Conservation (phyloP, 2,888 invertebrate species). For the Spicauda simplicius region DNA sequence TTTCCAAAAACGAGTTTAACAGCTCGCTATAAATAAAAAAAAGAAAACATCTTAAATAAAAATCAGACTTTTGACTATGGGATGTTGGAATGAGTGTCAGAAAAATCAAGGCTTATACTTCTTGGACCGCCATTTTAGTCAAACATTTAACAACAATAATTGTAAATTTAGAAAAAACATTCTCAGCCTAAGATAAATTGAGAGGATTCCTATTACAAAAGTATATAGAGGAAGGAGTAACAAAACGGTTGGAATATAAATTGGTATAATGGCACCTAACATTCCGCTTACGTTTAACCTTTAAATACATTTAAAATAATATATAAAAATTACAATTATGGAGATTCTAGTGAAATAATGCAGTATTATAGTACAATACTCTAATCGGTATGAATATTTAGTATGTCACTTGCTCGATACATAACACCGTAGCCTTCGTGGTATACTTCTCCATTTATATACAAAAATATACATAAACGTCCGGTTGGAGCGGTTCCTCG, state of each 20-base stretch:
- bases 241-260: constrained; percentile 70
- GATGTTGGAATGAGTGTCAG: constrained; percentile 35
- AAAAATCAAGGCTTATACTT: constrained; percentile 37
- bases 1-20: constrained; percentile 29
- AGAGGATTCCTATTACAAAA: constrained; percentile 54
- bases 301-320: constrained; percentile 76
- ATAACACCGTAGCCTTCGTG: constrained; percentile 69
- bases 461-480: constrained; percentile 83
- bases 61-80: constrained; percentile 36
- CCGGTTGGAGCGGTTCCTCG: constrained; percentile 56
- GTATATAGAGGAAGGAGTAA: constrained; percentile 54
- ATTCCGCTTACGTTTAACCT: constrained; percentile 70
- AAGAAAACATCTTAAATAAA: constrained; percentile 25
- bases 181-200: constrained; percentile 52
- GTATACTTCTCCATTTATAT: constrained; percentile 75
- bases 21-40: constrained; percentile 14
- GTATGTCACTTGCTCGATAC: constrained; percentile 68
- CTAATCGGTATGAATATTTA: constrained; percentile 62
- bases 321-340: constrained; percentile 78
- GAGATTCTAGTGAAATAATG: constrained; percentile 80
- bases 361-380: constrained; percentile 59
- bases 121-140: constrained; percentile 37
- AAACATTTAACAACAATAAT: constrained; percentile 29
- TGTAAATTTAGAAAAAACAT: constrained; percentile 38
- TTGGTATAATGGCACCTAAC: constrained; percentile 82